phyloP scores from a whole-genome alignment of 1,140 invertebrate genomes.

The Paramacrobiotus metropolitanus region DNA sequence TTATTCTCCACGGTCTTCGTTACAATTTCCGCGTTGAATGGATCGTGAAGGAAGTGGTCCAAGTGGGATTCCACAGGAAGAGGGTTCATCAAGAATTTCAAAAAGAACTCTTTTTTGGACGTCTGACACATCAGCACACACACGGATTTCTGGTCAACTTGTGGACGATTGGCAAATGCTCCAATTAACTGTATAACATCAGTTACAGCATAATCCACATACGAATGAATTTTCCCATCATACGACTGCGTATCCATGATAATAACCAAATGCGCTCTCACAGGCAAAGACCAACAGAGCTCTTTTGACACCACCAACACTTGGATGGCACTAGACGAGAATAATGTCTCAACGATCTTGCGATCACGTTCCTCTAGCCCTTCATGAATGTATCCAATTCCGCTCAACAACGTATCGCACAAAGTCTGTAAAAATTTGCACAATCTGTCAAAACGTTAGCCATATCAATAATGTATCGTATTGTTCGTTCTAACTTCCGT shows the following conservation, averaged over 20 bases:
- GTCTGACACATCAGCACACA: slow-evolving; percentile 90
- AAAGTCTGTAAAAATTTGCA: slow-evolving; percentile 32
- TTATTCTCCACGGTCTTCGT: slow-evolving; percentile 99
- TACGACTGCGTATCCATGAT: slow-evolving; percentile 95
- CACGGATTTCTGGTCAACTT: slow-evolving; percentile 51
- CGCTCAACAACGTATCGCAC: slow-evolving; percentile 53
- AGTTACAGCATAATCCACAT: slow-evolving; percentile 92
- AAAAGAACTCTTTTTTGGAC: slow-evolving; percentile 95
- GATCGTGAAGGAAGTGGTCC: slow-evolving; percentile 90
- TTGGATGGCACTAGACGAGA: slow-evolving; percentile 77
- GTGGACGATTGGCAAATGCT: slow-evolving; percentile 51
- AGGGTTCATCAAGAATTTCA: slow-evolving; percentile 92
- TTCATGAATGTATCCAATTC: slow-evolving; percentile 91
- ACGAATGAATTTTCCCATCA: slow-evolving; percentile 62
- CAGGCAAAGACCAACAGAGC: slow-evolving; percentile 70
- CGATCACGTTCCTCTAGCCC: slow-evolving; percentile 59
- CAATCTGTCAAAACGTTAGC: slow-evolving; percentile 9
- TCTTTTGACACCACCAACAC: slow-evolving; percentile 66
- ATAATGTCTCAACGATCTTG: slow-evolving; percentile 68
- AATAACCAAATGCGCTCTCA: slow-evolving; percentile 69
- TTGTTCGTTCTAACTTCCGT: neutral
- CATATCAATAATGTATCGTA: too few species aligned
- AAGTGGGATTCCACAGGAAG: slow-evolving; percentile 79
- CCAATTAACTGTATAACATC: slow-evolving; percentile 96
- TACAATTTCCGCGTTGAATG: slow-evolving; percentile 98